These are phyloP conservation scores for Rhinophrynus dorsalis DNA, from an alignment of 2,797 vertebrate species.

Conservation along the genomic window DNA sequence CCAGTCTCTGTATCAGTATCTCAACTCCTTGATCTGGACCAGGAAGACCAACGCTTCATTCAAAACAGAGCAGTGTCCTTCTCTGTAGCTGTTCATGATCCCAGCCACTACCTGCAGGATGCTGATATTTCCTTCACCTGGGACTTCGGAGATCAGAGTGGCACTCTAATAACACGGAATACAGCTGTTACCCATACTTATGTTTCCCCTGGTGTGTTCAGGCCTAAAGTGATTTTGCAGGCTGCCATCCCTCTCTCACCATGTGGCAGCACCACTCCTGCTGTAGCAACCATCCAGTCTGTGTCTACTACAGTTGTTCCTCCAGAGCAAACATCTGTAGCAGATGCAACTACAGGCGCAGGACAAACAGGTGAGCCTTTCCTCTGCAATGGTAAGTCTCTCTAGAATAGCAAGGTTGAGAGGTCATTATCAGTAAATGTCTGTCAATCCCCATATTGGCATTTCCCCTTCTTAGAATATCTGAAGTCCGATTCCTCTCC, in stretches of 20 bases:
- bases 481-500: too few relatives aligned
- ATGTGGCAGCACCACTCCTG: slow-evolving; percentile 66
- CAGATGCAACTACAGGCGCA: background rate
- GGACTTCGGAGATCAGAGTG: slow-evolving; percentile 91
- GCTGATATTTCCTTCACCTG: slow-evolving; percentile 89
- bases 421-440: too few relatives aligned
- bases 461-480: too few relatives aligned
- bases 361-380: background rate
- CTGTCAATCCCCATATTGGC: too few relatives aligned
- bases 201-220: slow-evolving; percentile 71
- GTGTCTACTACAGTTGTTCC: slow-evolving; percentile 53
- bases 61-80: slow-evolving; percentile 87
- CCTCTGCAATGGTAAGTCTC: too few relatives aligned
- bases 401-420: too few relatives aligned
- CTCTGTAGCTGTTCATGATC: slow-evolving; percentile 83
- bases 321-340: slow-evolving; percentile 13
- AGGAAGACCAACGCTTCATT: slow-evolving; percentile 78
- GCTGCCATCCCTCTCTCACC: slow-evolving; percentile 79
- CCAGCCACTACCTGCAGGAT: slow-evolving; percentile 79
- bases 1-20: slow-evolving; percentile 80
- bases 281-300: slow-evolving; percentile 51
- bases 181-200: slow-evolving; percentile 85
- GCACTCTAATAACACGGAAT: slow-evolving; percentile 86
- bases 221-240: slow-evolving; percentile 82
- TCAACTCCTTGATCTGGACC: slow-evolving; percentile 77